phyloP scores from a whole-genome alignment of 2,113 vertebrate species.

The Callopanchax toddi region DNA sequence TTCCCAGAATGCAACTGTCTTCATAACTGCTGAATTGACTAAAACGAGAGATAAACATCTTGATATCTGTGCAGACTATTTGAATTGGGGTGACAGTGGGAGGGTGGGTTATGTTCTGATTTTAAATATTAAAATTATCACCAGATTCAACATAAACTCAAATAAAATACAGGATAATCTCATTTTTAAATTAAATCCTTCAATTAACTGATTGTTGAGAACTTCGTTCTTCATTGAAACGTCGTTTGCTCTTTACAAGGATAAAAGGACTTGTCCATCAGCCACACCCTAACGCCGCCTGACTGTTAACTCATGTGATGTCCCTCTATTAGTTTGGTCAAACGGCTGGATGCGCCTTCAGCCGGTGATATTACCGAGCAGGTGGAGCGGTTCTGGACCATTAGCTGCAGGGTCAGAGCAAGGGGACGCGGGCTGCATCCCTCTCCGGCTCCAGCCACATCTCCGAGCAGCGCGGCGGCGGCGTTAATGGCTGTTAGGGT shows the following conservation, averaged over 20 bases:
- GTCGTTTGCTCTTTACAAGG: conserved; percentile 38
- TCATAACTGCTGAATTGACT: no score
- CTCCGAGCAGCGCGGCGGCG: conserved; percentile 44
- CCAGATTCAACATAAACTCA: no score
- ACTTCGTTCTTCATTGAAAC: no score
- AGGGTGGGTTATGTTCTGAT: no score
- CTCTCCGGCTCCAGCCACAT: conserved; percentile 25
- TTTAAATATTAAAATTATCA: no score
- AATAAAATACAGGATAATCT: no score
- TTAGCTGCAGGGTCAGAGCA: conserved; percentile 60
- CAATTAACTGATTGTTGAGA: no score
- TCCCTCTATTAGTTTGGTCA: conserved; percentile 59
- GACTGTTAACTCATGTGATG: conserved; percentile 40
- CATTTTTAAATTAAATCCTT: no score
- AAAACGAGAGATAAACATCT: no score
- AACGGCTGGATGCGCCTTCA: conserved; percentile 54
- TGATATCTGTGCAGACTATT: no score
- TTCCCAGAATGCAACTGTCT: no score
- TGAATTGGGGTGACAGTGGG: no score
- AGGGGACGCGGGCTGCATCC: conserved; percentile 38
- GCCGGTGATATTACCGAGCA: conserved; percentile 58
- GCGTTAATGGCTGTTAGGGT: conserved; percentile 50
- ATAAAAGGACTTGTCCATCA: conserved; percentile 30
- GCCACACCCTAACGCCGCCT: not conserved
- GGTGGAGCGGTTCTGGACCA: conserved; percentile 68